phyloP scores from a whole-genome alignment of 2,888 invertebrate genomes.

The Nineta flava region DNA sequence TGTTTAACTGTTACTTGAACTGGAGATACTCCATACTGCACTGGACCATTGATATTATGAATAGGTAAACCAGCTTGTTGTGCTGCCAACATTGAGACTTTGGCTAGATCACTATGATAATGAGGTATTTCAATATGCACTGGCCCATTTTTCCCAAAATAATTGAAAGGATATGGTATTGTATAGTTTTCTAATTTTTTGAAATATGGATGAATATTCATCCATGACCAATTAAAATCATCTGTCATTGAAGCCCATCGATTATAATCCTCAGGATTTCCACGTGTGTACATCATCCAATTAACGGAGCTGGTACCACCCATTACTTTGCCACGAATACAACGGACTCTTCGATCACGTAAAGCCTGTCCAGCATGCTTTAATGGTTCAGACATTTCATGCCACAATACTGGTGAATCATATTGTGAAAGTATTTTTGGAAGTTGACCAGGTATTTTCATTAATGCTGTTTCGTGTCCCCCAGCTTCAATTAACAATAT shows the following conservation, averaged over 20 bases:
- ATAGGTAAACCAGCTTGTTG: slow-evolving; percentile 43
- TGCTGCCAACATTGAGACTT: slow-evolving; percentile 46
- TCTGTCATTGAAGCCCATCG: slow-evolving; percentile 57
- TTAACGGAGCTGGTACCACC: slow-evolving; percentile 80
- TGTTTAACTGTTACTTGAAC: slow-evolving; percentile 33
- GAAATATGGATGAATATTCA: slow-evolving; percentile 67
- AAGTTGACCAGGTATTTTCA: too few species aligned
- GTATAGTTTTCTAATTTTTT: slow-evolving; percentile 74
- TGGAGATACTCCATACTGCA: slow-evolving; percentile 34
- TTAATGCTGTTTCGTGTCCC: too few species aligned
- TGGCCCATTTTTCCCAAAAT: slow-evolving; percentile 37
- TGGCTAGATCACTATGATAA: slow-evolving; percentile 38
- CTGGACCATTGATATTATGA: slow-evolving; percentile 49
- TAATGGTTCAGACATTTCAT: too few species aligned
- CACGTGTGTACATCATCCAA: slow-evolving; percentile 83
- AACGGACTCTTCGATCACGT: too few species aligned
- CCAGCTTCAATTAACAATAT: too few species aligned
- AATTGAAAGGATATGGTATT: slow-evolving; percentile 40
- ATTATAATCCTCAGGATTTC: slow-evolving; percentile 74
- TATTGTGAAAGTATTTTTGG: too few species aligned
- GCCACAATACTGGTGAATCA: too few species aligned
- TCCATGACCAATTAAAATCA: slow-evolving; percentile 34
- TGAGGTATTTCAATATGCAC: slow-evolving; percentile 39
- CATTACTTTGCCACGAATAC: slow-evolving; percentile 53
- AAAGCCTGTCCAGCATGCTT: too few species aligned